Evolutionary conservation across 2,797 vertebrate species (phyloP), one percentile per base, ranked within the genome.

Genomic region (Muscicapa striata): DNA sequence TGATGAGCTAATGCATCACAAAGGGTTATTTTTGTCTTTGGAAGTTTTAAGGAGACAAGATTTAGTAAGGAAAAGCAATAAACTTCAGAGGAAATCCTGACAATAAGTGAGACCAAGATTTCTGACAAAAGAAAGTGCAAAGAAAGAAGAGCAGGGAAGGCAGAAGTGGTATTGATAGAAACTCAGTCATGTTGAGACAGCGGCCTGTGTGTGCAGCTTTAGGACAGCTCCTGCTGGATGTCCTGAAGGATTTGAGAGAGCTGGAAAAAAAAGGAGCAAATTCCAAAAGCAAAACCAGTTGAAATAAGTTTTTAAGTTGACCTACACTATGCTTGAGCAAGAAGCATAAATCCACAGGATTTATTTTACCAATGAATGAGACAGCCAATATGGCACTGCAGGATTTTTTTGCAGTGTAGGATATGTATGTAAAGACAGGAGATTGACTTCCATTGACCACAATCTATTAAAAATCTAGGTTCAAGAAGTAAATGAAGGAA

Each of bases 391-490:
- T 57, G 46, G 11, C 19, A 15, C 13, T 16, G 16, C 13, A 17
- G 43, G 15, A 13, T 7, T 27, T 41, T 73, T 63, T 32, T 69
- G 11, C 0, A 5, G 20, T 45, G 24, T 26, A 26, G 23, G 22
- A 38, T 29, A 15, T 1, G 0, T 30, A 3, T 0, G 2, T 59
- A 19, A 76, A 64, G 21, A 21, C 15, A n/a, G 22, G 17, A 58
- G 26, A 22, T 16, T 15, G 20, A 16, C 43, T 73, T 51, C 26
- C 13, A 0, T 29, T 6, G 51, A 40, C 15, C 5, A 29, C 49
- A 58, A 29, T 49, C 58, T 63, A 5, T 45, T 73, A 1, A 45
- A 55, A 73, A 52, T 70, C 34, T 16, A 34, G 6, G 3, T 59
- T 46, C 32, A 34, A 62, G 40, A 81, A 75, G 27, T 49, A 84